A percentile compares a stretch with the other conserved stretches of the same genome.
Evolutionary conservation across 92 coral and sea anemone species (phyloP).

Genomic region (Phenganax subtilis): DNA sequence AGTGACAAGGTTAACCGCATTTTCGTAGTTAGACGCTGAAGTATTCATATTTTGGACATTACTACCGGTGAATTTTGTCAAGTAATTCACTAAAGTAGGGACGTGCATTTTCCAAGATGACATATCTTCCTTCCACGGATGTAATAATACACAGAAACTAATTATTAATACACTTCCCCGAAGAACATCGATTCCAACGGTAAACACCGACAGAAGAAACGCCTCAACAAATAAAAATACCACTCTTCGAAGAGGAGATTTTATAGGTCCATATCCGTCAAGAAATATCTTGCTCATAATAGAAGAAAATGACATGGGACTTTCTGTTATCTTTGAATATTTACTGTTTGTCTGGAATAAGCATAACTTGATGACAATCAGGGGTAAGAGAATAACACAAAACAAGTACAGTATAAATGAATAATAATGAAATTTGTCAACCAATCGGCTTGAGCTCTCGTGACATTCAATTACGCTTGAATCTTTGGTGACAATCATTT

Average conservation of each 20-base stretch:
- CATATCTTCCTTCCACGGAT: too few species aligned
- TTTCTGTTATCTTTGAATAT: neutral
- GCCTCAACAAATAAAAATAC: neutral
- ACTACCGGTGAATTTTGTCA: too few species aligned
- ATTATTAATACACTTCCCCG: neutral
- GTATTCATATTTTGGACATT: neutral
- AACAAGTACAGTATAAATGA: neutral
- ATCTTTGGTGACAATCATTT: neutral
- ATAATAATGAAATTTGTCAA: neutral
- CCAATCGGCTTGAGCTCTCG: neutral
- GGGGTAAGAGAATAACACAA: neutral
- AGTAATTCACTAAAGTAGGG: neutral
- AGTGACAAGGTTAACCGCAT: neutral
- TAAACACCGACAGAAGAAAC: neutral
- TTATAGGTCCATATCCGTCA: constrained; percentile 13
- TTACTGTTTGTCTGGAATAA: neutral
- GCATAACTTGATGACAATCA: neutral
- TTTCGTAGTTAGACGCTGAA: neutral
- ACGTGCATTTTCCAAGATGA: too few species aligned
- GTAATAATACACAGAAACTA: neutral
- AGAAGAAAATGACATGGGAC: constrained; percentile 13
- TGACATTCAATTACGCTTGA: neutral
- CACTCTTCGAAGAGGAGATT: neutral
- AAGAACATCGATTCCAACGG: neutral
- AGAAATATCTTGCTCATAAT: neutral